Evolutionary conservation across 2,113 vertebrate genomes (phyloP).

Genomic region (Mandrillus leucophaeus): DNA sequence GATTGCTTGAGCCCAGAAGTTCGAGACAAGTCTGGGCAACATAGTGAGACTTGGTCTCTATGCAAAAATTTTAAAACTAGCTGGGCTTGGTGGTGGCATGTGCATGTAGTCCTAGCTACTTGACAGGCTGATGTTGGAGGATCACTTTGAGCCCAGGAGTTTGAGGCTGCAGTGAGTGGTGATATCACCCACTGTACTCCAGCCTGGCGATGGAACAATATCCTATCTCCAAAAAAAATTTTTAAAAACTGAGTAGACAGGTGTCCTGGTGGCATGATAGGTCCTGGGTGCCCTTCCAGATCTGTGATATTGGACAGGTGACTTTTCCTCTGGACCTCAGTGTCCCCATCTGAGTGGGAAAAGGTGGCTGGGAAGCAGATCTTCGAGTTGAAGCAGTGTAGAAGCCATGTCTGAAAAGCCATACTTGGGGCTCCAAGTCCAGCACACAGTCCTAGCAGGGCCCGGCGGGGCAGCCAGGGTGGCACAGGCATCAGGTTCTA

Average conservation of each 20-base stretch:
- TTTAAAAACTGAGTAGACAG: not conserved
- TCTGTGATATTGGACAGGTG: not conserved
- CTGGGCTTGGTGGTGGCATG: too few relatives aligned
- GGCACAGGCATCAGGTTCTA: not conserved
- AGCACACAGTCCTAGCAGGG: not conserved
- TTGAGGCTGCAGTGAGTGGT: too few relatives aligned
- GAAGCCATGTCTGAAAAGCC: not conserved
- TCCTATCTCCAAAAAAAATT: not conserved
- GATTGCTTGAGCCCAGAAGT: too few relatives aligned
- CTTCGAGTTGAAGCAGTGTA: not conserved
- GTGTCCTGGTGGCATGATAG: not conserved
- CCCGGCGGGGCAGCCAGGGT: not conserved
- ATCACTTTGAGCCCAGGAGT: too few relatives aligned
- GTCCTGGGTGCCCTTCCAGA: not conserved
- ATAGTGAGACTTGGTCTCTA: too few relatives aligned
- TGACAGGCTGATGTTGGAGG: too few relatives aligned
- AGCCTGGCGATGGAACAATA: not conserved
- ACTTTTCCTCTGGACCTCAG: not conserved
- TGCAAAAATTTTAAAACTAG: too few relatives aligned
- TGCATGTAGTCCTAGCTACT: too few relatives aligned
- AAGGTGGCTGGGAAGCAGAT: not conserved
- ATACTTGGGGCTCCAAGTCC: not conserved
- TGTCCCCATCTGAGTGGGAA: not conserved
- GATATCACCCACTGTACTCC: too few relatives aligned
- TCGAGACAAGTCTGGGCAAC: too few relatives aligned